Conservation (phyloP, 2,113 vertebrate species). For the Actenoides hombroni region DNA sequence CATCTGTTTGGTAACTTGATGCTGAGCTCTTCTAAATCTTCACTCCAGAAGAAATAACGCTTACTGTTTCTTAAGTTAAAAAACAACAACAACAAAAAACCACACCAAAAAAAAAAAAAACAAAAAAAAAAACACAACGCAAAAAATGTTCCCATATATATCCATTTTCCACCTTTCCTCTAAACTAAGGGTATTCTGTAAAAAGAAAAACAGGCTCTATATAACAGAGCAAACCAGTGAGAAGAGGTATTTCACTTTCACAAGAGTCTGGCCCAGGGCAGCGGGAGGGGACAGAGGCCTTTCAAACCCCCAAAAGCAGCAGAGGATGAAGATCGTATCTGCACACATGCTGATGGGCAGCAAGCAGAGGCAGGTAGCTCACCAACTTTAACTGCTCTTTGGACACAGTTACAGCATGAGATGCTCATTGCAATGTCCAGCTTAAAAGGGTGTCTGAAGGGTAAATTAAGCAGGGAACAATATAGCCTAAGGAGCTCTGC, state of each 20-base stretch:
- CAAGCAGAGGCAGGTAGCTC: background rate
- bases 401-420: background rate
- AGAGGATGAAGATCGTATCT: accelerated
- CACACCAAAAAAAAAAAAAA: too few relatives aligned
- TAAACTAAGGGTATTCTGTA: background rate
- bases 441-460: background rate
- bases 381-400: background rate
- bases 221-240: background rate
- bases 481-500: accelerated
- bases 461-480: background rate
- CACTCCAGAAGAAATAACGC: background rate
- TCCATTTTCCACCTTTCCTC: background rate
- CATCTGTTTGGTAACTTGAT: background rate
- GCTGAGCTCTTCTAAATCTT: background rate
- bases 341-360: background rate
- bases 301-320: background rate
- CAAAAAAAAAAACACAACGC: too few relatives aligned
- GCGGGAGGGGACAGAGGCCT: background rate
- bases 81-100: background rate
- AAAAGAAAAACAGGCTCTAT: background rate
- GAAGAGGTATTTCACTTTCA: background rate
- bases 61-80: background rate
- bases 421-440: background rate
- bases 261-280: background rate
- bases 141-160: background rate